These are phyloP conservation scores for Dorcus hopei DNA, from an alignment of 2,888 invertebrate species.

Conservation along the genomic window DNA sequence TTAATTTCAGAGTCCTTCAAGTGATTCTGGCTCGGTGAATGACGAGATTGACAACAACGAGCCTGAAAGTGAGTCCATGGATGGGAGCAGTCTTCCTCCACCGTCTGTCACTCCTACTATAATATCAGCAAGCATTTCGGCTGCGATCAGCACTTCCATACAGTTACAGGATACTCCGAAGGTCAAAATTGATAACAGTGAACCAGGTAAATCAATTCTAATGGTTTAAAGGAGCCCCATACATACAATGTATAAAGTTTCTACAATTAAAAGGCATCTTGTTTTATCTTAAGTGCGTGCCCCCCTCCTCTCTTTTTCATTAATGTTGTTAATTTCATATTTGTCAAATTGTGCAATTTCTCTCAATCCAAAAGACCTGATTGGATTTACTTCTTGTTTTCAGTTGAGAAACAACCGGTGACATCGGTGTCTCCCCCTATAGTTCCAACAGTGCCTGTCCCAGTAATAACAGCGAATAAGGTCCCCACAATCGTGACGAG, in stretches of 20 bases:
- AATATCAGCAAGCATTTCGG: neutral
- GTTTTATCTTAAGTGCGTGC: too few relatives aligned
- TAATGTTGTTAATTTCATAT: too few relatives aligned
- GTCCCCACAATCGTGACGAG: conserved; percentile 15
- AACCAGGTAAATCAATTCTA: conserved; percentile 4
- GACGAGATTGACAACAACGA: conserved; percentile 56
- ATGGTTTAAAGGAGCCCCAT: neutral
- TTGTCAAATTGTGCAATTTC: too few relatives aligned
- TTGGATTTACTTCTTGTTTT: neutral
- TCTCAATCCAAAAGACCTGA: too few relatives aligned
- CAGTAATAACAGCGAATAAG: conserved; percentile 34
- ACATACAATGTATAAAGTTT: conserved; percentile 1
- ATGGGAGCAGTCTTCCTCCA: conserved; percentile 39
- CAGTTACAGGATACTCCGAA: neutral
- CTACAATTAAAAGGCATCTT: too few relatives aligned
- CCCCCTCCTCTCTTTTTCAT: too few relatives aligned
- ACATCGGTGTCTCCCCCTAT: conserved; percentile 32
- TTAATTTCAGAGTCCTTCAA: conserved; percentile 68
- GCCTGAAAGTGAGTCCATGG: conserved; percentile 46
- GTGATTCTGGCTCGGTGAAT: conserved; percentile 75
- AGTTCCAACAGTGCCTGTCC: conserved; percentile 32
- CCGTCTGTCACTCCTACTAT: conserved; percentile 11
- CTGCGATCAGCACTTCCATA: neutral
- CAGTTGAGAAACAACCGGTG: conserved; percentile 18
- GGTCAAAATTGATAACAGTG: conserved; percentile 4